Conservation (phyloP, 2,113 vertebrate species). For the Brachypodius melanocephalos region DNA sequence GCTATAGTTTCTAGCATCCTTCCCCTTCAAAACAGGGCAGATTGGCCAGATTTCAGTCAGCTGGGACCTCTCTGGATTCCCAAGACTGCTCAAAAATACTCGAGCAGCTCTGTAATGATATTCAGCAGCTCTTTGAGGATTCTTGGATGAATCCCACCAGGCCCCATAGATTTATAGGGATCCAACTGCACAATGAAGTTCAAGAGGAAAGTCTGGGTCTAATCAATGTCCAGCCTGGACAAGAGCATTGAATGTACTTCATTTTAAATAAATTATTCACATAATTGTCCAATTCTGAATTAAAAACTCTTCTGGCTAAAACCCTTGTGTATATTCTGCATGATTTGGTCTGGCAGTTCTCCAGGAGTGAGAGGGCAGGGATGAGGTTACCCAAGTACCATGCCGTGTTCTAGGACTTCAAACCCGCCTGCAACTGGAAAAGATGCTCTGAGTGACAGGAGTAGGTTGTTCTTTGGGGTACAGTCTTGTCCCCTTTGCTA, state of each 20-base stretch:
- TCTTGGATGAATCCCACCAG: neutral
- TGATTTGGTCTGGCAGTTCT: neutral
- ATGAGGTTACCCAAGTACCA: fast-evolving
- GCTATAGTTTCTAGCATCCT: neutral
- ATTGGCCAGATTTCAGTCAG: neutral
- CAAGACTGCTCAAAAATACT: neutral
- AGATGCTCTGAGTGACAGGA: neutral
- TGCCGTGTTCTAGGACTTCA: neutral
- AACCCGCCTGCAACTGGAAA: neutral
- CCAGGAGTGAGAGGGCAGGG: neutral
- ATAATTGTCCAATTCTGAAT: neutral
- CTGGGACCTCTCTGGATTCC: neutral
- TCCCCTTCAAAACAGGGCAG: neutral
- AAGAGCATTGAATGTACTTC: neutral
- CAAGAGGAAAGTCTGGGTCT: neutral
- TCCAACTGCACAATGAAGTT: neutral
- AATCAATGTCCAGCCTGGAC: neutral
- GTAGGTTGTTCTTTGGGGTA: neutral
- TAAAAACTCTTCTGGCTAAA: neutral
- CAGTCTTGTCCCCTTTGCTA: neutral
- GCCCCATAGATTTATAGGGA: neutral
- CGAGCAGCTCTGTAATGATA: neutral
- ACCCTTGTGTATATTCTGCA: neutral
- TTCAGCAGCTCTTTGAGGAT: neutral
- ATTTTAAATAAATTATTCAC: neutral